phyloP scores from a whole-genome alignment of 2,113 vertebrate genomes.

The Poeciliopsis occidentalis region DNA sequence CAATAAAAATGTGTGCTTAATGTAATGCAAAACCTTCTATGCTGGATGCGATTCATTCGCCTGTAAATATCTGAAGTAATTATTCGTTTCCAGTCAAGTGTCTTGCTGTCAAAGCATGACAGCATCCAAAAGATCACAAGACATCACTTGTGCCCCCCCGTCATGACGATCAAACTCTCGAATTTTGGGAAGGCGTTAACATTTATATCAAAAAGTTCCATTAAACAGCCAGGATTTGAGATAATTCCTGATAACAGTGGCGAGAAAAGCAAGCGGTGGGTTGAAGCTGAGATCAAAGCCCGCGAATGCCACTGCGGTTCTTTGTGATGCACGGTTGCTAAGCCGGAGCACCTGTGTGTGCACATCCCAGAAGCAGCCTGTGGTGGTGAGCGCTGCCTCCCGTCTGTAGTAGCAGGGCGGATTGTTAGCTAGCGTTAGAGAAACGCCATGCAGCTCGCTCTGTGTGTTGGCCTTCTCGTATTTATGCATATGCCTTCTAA shows the following conservation, averaged over 20 bases:
- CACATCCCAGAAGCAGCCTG: constrained; percentile 58
- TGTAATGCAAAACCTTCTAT: too few species aligned
- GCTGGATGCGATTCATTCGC: too few species aligned
- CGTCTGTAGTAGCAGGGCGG: constrained; percentile 55
- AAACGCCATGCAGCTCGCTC: constrained; percentile 54
- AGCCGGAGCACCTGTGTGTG: constrained; percentile 64
- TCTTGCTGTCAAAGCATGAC: too few species aligned
- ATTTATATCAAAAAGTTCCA: constrained; percentile 39
- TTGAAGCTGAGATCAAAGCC: constrained; percentile 72
- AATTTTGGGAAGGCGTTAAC: constrained; percentile 12
- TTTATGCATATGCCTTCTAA: constrained; percentile 58
- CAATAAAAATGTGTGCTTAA: too few species aligned
- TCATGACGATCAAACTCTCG: too few species aligned
- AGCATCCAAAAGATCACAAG: too few species aligned
- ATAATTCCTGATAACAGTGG: constrained; percentile 49
- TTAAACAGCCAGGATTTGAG: constrained; percentile 55
- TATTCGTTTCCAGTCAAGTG: too few species aligned
- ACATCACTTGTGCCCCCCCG: too few species aligned
- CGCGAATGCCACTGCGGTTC: constrained; percentile 44
- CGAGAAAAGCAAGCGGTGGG: constrained; percentile 32
- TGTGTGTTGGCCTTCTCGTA: constrained; percentile 54
- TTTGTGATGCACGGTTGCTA: constrained; percentile 51
- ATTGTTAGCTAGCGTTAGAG: constrained; percentile 67
- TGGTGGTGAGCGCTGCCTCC: constrained; percentile 68
- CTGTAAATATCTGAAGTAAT: too few species aligned